Evolutionary conservation across 2,797 vertebrate species (phyloP), one percentile per base, ranked within the genome.

Genomic region (Micrastur ruficollis): DNA sequence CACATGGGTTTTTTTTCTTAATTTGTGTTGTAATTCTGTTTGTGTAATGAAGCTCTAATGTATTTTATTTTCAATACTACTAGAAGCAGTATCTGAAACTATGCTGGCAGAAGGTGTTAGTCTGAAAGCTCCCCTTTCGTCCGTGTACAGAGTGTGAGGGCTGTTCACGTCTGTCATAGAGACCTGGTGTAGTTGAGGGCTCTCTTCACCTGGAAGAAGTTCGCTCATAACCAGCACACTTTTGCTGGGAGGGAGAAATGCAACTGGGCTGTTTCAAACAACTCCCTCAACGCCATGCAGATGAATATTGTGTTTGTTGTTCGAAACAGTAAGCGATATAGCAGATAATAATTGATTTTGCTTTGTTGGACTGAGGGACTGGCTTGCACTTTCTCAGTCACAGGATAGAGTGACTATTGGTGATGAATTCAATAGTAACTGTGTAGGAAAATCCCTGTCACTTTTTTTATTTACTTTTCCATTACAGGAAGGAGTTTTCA

Each of bases 131-230:
- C n/a, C 4, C 13, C 18, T 27, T 34, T 76, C 79, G 42, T 68
- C 95, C 0, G 1, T 49, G 67, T 49, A 29, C n/a, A 15, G 6
- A 55, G 53, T 14, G 27, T n/a, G 65, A 89, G 63, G 61, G 92
- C 66, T 52, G 20, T 59, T 84, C 66, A 26, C 0, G 1, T 20
- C 55, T 68, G 20, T 44, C 46, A 4, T 6, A 67, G 34, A 53
- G 42, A 67, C 14, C 13, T 31, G 27, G 15, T 20, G 2, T 21
- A 47, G 23, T 1, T 47, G 59, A 86, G 86, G 68, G 68, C 82
- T 91, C 87, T 85, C 49, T 82, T 95, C 93, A 72, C 86, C 90
- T 61, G 5, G 25, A 22, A 92, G 25, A 96, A 92, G 49, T 40
- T 62, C 91, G 78, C 93, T 83, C 27, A 21, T 49, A 47, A 58